phyloP scores from a whole-genome alignment of 2,797 vertebrate genomes.

The Falco novaeseelandiae region DNA sequence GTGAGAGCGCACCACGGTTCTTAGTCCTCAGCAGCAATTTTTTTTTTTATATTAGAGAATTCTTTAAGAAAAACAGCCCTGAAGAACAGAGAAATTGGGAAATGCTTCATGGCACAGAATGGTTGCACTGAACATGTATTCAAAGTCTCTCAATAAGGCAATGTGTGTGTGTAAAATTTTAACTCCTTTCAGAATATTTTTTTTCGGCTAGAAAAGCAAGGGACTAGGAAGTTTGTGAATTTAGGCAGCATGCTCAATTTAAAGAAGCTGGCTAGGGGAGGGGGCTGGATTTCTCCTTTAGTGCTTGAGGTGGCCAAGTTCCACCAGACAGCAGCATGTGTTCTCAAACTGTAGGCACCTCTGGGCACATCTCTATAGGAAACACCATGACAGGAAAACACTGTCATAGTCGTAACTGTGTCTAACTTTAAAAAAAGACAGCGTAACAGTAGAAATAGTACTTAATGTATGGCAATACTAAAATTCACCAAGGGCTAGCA shows the following conservation, averaged over 20 bases:
- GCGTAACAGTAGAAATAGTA: background rate
- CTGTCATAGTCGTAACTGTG: background rate
- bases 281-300: background rate
- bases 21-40: accelerated
- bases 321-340: background rate
- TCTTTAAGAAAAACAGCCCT: background rate
- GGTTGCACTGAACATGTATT: background rate
- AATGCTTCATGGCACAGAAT: background rate
- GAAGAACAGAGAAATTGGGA: background rate
- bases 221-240: background rate
- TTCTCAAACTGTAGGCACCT: background rate
- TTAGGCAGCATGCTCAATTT: background rate
- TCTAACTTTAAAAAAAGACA: background rate
- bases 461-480: background rate
- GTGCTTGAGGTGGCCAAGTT: background rate
- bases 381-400: background rate
- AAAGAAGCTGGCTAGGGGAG: background rate
- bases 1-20: background rate
- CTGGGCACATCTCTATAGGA: accelerated
- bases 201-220: background rate
- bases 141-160: background rate
- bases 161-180: background rate
- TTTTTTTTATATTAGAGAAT: background rate
- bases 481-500: background rate
- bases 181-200: background rate